These are phyloP conservation scores for Gymnodraco acuticeps DNA, from an alignment of 2,797 vertebrate species.

Conservation along the genomic window DNA sequence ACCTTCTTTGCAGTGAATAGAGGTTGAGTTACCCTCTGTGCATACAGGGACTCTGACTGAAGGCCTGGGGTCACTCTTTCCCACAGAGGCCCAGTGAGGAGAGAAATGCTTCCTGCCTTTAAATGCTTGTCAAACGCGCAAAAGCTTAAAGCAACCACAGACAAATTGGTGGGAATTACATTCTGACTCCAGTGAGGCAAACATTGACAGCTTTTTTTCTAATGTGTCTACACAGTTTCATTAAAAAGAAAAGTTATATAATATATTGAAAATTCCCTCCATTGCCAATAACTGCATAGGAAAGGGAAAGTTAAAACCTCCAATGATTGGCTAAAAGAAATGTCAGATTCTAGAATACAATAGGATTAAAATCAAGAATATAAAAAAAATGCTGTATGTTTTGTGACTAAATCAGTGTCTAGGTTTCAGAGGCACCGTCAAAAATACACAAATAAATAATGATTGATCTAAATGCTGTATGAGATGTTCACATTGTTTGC, in stretches of 20 bases:
- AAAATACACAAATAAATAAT: slow-evolving; percentile 31
- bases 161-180: slow-evolving; percentile 5
- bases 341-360: neutral
- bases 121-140: neutral
- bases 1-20: slow-evolving; percentile 42
- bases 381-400: neutral
- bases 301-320: neutral
- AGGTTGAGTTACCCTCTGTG: slow-evolving; percentile 60
- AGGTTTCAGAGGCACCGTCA: slow-evolving; percentile 17
- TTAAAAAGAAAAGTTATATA: neutral
- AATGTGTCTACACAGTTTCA: neutral
- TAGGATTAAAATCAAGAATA: neutral
- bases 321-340: neutral
- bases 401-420: neutral
- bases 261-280: neutral
- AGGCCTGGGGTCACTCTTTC: slow-evolving; percentile 31
- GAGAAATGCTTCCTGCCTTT: neutral
- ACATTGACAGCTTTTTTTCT: too few relatives aligned
- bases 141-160: slow-evolving; percentile 5
- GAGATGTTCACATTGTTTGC: slow-evolving; percentile 35
- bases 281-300: neutral
- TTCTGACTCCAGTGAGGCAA: neutral
- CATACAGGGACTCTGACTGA: slow-evolving; percentile 27
- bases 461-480: slow-evolving; percentile 4
- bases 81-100: slow-evolving; percentile 15